phyloP scores from a whole-genome alignment of 2,888 invertebrate species.

The Andrena haemorrhoa region DNA sequence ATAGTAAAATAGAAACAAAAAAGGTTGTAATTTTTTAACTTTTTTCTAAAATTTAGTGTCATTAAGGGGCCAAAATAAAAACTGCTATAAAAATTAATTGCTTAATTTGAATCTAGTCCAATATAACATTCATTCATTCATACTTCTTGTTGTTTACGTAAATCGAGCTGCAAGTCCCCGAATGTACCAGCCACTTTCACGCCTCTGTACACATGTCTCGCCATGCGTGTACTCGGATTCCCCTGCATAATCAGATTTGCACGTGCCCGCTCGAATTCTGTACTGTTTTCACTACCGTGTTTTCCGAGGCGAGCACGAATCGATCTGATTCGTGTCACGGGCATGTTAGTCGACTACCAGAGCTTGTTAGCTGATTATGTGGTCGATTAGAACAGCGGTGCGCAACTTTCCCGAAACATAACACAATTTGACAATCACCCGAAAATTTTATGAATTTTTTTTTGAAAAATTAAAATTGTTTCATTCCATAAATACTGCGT shows the following conservation, averaged over 20 bases:
- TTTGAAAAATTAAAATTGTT: too few species aligned
- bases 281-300: slow-evolving; percentile 42
- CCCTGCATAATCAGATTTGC: slow-evolving; percentile 30
- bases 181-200: slow-evolving; percentile 35
- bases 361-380: slow-evolving; percentile 10
- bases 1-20: too few species aligned
- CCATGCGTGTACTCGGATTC: not conserved
- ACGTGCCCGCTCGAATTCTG: slow-evolving; percentile 4
- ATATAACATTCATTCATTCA: not conserved
- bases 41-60: too few species aligned
- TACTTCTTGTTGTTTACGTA: not conserved
- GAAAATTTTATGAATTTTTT: not conserved
- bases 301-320: slow-evolving; percentile 25
- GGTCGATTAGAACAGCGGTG: slow-evolving; percentile 21
- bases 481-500: too few species aligned
- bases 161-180: not conserved
- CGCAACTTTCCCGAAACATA: not conserved
- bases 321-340: slow-evolving; percentile 49
- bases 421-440: not conserved
- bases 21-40: too few species aligned
- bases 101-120: not conserved
- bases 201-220: slow-evolving; percentile 24
- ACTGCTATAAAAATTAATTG: not conserved
- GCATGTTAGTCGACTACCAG: slow-evolving; percentile 27
- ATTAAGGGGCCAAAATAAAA: too few species aligned